Base-by-base conservation (phyloP, 2,797 vertebrate species). In the Fistularia tabacaria region DNA sequence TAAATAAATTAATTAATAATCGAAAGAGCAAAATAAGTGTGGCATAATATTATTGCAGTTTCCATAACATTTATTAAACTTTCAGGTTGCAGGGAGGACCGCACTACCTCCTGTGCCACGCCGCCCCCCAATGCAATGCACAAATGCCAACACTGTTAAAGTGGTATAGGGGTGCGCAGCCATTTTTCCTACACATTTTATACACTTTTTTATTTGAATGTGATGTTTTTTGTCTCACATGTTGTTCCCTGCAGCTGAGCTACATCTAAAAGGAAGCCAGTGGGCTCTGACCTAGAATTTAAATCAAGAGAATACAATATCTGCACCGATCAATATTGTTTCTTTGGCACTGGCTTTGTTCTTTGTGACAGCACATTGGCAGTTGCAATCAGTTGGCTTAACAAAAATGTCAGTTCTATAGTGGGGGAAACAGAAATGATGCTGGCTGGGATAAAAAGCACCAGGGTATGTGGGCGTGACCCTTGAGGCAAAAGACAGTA, bases 211-310 rank as follows among this genome's bases (percentile, higher is more conserved):
- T 40, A 7, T 40, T 6, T 40, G 39, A 10, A 8, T 40, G 8
- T 10, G 8, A 2, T 8, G 39, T 10, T 3, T 10, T 40, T 8
- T 10, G 39, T 53, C 36, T 41, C 48, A 47, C 25, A 25, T 25
- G 25, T 41, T 40, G 47, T 62, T 64, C 63, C 44, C 25, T 41
- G 48, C 38, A 51, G 6, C 46, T 62, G 7, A 66, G 25, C 25
- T 46, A 58, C 14, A 11, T 60, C 46, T 51, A 52, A 54, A 46
- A 63, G 41, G 48, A 72, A 67, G 65, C 51, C 67, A 61, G 73
- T 64, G 69, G 73, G 78, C 74, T 76, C 55, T 68, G 76, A 76
- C 78, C 74, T 71, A 74, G 68, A 82, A 80, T 78, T 59, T 50
- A 59, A 80, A 78, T 68, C 60, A 62, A 59, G 52, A 54, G 10